phyloP scores from a whole-genome alignment of 2,113 vertebrate genomes.

The Pleuronectes platessa region DNA sequence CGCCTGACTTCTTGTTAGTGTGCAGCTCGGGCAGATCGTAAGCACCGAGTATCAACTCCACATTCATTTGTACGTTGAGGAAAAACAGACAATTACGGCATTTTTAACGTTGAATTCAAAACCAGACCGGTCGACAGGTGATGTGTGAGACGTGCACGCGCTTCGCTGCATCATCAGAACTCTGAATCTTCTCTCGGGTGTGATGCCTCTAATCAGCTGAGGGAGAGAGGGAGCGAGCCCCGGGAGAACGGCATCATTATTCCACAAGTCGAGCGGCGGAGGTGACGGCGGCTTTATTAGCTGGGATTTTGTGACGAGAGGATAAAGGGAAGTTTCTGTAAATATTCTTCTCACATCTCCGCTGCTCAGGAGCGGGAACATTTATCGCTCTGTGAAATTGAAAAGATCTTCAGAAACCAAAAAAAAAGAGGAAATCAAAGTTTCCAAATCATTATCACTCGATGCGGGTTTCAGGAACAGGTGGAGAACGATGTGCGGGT shows the following conservation, averaged over 20 bases:
- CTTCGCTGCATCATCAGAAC: slow-evolving; percentile 27
- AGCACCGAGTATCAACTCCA: slow-evolving; percentile 34
- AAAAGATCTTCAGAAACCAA: slow-evolving; percentile 13
- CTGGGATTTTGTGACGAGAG: slow-evolving; percentile 26
- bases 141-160: slow-evolving; percentile 13
- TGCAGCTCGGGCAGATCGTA: slow-evolving; percentile 20
- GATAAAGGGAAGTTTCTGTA: slow-evolving; percentile 25
- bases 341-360: slow-evolving; percentile 8
- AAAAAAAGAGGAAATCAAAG: slow-evolving; percentile 5
- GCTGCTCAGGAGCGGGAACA: neutral
- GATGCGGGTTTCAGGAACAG: slow-evolving; percentile 1
- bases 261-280: slow-evolving; percentile 26
- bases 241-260: slow-evolving; percentile 40
- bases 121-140: slow-evolving; percentile 24
- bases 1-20: slow-evolving; percentile 28
- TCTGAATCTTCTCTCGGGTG: slow-evolving; percentile 4
- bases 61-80: slow-evolving; percentile 9
- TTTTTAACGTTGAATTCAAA: slow-evolving; percentile 64
- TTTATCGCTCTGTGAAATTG: slow-evolving; percentile 17
- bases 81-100: slow-evolving; percentile 32
- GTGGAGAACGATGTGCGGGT: slow-evolving; percentile 12
- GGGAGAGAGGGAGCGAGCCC: slow-evolving; percentile 1
- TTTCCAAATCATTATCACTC: slow-evolving; percentile 30
- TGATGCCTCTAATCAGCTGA: slow-evolving; percentile 20
- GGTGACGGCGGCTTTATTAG: slow-evolving; percentile 17